Conservation (phyloP, 2,888 invertebrate species). For the Abrostola triplasia region DNA sequence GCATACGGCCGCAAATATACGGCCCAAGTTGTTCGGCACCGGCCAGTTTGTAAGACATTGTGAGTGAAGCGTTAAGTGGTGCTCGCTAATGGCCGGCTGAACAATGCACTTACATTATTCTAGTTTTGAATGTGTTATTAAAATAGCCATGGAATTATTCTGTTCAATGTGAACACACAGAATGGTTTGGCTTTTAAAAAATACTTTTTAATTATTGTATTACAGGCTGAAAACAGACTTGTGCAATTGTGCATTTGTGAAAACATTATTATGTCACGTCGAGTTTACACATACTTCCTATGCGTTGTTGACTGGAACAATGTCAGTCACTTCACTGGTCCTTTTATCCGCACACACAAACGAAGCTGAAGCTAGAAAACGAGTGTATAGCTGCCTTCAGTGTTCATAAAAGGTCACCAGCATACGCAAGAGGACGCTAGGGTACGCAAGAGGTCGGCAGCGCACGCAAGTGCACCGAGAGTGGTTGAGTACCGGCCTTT, state of each 20-base stretch:
- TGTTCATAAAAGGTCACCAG: constrained; percentile 3
- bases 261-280: not conserved
- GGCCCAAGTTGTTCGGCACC: constrained; percentile 13
- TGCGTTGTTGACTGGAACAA: constrained; percentile 1
- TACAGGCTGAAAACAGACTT: no score
- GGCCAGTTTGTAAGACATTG: constrained; percentile 33
- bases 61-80: constrained; percentile 24
- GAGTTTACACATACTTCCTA: not conserved
- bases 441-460: constrained; percentile 11
- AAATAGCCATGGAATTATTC: constrained; percentile 4
- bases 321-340: constrained; percentile 7
- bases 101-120: constrained; percentile 13
- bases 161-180: not conserved
- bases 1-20: constrained; percentile 13
- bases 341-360: constrained; percentile 12
- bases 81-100: constrained; percentile 2
- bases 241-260: no score
- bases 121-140: constrained; percentile 1
- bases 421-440: constrained; percentile 9
- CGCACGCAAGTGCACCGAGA: constrained; percentile 29
- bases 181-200: not conserved
- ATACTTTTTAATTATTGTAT: no score
- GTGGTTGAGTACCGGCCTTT: constrained; percentile 32
- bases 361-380: constrained; percentile 7
- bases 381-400: constrained; percentile 1